Conservation (phyloP, 2,797 vertebrate genomes). For the Lagodon rhomboides region DNA sequence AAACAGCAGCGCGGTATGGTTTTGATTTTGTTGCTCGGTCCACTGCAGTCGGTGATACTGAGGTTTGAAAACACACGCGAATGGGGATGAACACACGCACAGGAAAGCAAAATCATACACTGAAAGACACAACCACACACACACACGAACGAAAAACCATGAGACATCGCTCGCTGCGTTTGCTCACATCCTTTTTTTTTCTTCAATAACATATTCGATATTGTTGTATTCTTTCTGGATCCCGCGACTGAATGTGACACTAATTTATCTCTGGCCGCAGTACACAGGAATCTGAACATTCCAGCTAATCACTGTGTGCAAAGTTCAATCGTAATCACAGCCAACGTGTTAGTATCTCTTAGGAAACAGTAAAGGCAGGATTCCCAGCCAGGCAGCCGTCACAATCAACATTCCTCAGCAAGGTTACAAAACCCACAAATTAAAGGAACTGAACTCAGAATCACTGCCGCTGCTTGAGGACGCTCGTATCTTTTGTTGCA, state of each 20-base stretch:
- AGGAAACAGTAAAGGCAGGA: constrained; percentile 84
- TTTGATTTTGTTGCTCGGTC: constrained; percentile 64
- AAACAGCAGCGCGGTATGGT: constrained; percentile 69
- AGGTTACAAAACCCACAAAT: constrained; percentile 83
- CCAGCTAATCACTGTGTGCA: constrained; percentile 84
- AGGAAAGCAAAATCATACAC: background rate
- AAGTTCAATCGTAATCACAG: constrained; percentile 84
- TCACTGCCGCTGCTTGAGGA: constrained; percentile 45
- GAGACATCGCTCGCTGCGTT: background rate
- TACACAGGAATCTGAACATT: constrained; percentile 81
- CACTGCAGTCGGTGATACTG: constrained; percentile 48
- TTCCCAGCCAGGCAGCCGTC: constrained; percentile 80
- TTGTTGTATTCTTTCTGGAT: constrained; percentile 15
- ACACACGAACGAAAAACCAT: constrained; percentile 6
- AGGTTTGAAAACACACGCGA: constrained; percentile 53
- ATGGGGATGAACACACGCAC: constrained; percentile 33
- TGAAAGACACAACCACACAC: background rate
- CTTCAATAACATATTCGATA: background rate
- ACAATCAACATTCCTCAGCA: constrained; percentile 86
- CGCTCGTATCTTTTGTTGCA: constrained; percentile 61
- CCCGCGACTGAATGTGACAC: constrained; percentile 62
- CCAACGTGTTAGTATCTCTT: constrained; percentile 81
- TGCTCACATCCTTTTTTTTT: background rate
- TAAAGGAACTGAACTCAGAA: constrained; percentile 63
- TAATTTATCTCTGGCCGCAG: constrained; percentile 74